These are phyloP conservation scores for Trachelus troglodyta DNA, from an alignment of 2,888 invertebrate genomes.

Conservation along the genomic window DNA sequence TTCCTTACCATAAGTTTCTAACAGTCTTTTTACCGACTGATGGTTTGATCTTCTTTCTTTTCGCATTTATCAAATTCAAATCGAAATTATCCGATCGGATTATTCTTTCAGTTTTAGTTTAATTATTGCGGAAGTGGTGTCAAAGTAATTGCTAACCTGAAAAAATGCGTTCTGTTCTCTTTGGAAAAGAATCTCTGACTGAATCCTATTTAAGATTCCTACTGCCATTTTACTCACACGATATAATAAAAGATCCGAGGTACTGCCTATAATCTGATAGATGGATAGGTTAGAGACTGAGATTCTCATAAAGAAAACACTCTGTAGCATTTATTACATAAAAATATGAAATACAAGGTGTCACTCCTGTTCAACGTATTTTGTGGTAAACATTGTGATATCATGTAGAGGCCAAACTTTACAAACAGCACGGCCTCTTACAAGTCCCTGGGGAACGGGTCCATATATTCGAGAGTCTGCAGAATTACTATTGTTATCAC, in stretches of 20 bases:
- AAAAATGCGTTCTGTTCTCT: no score
- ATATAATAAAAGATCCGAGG: no score
- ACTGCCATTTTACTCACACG: no score
- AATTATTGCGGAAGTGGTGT: no score
- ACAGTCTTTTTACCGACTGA: background rate
- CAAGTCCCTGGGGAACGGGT: constrained; percentile 86
- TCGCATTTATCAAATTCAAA: no score
- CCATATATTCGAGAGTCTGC: constrained; percentile 90
- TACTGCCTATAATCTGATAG: background rate
- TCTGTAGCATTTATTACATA: background rate
- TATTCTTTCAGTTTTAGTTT: no score
- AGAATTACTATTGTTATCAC: constrained; percentile 88
- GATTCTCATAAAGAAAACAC: background rate
- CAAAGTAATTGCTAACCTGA: no score
- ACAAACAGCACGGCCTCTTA: constrained; percentile 84
- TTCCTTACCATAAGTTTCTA: background rate
- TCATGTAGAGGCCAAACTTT: constrained; percentile 79
- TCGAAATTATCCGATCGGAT: no score
- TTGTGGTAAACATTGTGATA: constrained; percentile 46
- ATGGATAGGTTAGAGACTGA: background rate
- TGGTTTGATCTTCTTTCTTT: background rate
- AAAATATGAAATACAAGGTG: background rate
- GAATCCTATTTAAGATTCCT: no score
- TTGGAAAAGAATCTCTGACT: no score
- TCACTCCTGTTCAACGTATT: constrained; percentile 13